These are phyloP conservation scores for Ahaetulla prasina DNA, from an alignment of 2,113 vertebrate species.

Conservation along the genomic window DNA sequence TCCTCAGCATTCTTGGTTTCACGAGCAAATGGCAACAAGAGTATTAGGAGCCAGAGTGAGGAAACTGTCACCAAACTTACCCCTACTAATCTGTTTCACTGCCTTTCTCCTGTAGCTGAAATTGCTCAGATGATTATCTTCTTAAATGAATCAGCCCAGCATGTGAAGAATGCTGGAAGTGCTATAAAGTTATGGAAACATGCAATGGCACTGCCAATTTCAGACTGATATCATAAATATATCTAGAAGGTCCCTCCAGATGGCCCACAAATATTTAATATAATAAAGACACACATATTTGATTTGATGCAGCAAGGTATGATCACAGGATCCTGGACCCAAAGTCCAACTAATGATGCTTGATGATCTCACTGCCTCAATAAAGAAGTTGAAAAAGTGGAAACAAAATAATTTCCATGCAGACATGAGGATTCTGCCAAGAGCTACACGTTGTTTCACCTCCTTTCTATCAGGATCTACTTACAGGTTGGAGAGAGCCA, in stretches of 20 bases:
- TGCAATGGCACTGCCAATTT: background rate
- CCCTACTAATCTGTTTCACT: background rate
- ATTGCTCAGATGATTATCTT: background rate
- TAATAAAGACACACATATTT: background rate
- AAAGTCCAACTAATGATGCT: background rate
- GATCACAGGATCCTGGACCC: background rate
- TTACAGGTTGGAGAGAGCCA: background rate
- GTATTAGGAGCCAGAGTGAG: background rate
- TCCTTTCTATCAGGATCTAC: background rate
- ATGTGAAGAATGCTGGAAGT: background rate
- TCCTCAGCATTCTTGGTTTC: background rate
- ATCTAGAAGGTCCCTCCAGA: background rate
- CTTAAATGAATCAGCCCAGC: background rate
- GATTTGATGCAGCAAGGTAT: background rate
- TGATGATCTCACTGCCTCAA: background rate
- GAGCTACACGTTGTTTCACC: background rate
- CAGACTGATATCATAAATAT: background rate
- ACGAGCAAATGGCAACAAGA: background rate
- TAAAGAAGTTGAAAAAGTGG: background rate
- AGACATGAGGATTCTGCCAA: background rate
- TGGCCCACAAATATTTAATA: background rate
- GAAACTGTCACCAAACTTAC: background rate
- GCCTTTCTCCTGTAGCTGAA: background rate
- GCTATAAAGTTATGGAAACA: background rate
- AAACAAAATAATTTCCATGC: background rate